Percentiles rank a stretch among this genome's conserved stretches.
Evolutionary conservation across 1,140 invertebrate species (phyloP).

Genomic region (Leptonema lineaticorne): DNA sequence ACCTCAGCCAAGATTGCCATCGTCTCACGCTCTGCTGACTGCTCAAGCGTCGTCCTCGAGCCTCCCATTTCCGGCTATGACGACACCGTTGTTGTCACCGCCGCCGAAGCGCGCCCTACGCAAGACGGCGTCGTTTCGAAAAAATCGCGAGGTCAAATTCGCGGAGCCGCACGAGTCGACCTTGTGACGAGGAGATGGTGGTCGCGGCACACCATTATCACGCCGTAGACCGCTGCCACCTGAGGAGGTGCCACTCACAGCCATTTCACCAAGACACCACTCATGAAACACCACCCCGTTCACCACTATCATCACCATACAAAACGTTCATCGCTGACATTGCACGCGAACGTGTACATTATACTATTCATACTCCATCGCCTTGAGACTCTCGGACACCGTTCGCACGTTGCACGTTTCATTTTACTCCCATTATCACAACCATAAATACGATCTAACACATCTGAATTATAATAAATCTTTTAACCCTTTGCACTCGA

Average conservation of each 20-base stretch:
- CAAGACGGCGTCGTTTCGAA: slow-evolving; percentile 48
- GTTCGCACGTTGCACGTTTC: too few species aligned
- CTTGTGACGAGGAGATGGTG: slow-evolving; percentile 43
- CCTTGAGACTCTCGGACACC: too few species aligned
- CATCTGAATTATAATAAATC: too few species aligned
- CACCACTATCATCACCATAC: too few species aligned
- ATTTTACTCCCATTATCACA: too few species aligned
- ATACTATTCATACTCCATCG: too few species aligned
- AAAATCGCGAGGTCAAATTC: slow-evolving; percentile 58
- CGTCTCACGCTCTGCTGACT: slow-evolving; percentile 44
- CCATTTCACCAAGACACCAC: slow-evolving; percentile 16
- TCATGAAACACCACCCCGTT: slow-evolving; percentile 29
- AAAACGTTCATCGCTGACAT: too few species aligned
- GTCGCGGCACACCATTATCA: slow-evolving; percentile 49
- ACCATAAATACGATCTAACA: too few species aligned
- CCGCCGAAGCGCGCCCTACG: slow-evolving; percentile 47
- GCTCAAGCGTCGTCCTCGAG: slow-evolving; percentile 51
- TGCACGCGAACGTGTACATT: too few species aligned
- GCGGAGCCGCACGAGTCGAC: slow-evolving; percentile 48
- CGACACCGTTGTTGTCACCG: slow-evolving; percentile 43
- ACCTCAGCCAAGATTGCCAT: slow-evolving; percentile 33
- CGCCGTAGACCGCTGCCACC: slow-evolving; percentile 46
- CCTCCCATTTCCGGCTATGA: slow-evolving; percentile 45
- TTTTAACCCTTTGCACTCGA: too few species aligned
- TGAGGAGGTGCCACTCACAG: slow-evolving; percentile 28